phyloP scores from a whole-genome alignment of 2,113 vertebrate species.

The Myiozetetes cayanensis region DNA sequence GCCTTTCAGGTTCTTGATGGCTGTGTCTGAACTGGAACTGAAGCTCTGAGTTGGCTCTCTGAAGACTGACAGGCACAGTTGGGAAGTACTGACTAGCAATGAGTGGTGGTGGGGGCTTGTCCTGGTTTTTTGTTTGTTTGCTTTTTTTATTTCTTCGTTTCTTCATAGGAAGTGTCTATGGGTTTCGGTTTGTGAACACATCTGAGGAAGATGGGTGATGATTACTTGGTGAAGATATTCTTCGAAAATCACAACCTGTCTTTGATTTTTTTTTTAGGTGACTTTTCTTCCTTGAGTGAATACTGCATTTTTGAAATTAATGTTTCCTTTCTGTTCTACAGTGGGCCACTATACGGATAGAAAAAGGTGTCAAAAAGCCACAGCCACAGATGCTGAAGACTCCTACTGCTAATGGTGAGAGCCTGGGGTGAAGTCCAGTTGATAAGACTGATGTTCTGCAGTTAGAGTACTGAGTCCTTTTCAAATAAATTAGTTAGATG shows the following conservation, averaged over 20 bases:
- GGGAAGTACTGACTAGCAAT: not conserved
- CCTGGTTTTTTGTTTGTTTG: not conserved
- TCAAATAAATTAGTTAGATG: not conserved
- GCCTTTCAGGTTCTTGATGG: not conserved
- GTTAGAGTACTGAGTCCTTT: not conserved
- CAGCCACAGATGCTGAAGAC: slow-evolving; percentile 58
- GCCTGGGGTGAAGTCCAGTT: not conserved
- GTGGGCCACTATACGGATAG: slow-evolving; percentile 94
- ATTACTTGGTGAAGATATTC: not conserved
- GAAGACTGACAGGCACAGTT: not conserved
- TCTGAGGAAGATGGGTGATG: not conserved
- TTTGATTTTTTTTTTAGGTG: not conserved
- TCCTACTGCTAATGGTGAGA: slow-evolving; percentile 82
- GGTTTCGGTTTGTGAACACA: not conserved
- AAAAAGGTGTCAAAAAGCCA: slow-evolving; percentile 78
- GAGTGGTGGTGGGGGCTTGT: not conserved
- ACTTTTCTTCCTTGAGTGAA: not conserved
- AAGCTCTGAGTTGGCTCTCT: not conserved
- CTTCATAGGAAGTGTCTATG: not conserved
- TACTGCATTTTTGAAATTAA: not conserved
- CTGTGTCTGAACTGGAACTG: not conserved
- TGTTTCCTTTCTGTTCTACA: slow-evolving; percentile 64
- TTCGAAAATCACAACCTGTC: not conserved
- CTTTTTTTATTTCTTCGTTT: not conserved
- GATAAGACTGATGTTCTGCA: not conserved